Percentiles rank a stretch among this genome's conserved stretches.
phyloP scores from a whole-genome alignment of 1,140 invertebrate genomes.

The Piezodorus guildinii region DNA sequence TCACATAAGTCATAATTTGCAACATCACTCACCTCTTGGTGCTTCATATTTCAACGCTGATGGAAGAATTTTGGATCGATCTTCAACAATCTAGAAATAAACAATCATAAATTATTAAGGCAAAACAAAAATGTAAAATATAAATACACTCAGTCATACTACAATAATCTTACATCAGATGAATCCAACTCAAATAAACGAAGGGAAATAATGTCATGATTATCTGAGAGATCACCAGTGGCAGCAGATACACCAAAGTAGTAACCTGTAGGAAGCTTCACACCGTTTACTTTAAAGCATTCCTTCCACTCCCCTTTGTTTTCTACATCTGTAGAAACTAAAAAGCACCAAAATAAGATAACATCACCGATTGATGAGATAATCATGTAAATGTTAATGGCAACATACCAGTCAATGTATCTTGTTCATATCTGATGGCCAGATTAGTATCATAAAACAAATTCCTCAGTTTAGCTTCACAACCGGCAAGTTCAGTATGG shows the following conservation, averaged over 20 bases:
- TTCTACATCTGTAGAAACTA: slow-evolving; percentile 83
- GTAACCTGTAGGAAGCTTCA: slow-evolving; percentile 88
- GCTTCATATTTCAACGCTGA: slow-evolving; percentile 70
- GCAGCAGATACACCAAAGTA: slow-evolving; percentile 90
- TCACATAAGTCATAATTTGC: not conserved
- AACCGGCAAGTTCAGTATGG: slow-evolving; percentile 89
- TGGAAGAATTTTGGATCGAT: slow-evolving; percentile 62
- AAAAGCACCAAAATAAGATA: slow-evolving; percentile 17
- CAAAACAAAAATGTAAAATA: not conserved
- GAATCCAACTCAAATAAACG: slow-evolving; percentile 81
- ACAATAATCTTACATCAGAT: slow-evolving; percentile 41
- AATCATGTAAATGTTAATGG: not conserved
- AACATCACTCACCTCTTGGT: slow-evolving; percentile 47
- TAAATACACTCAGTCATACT: slow-evolving; percentile 2
- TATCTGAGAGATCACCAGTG: slow-evolving; percentile 93
- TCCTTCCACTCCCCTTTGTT: slow-evolving; percentile 88
- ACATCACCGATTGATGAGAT: not conserved
- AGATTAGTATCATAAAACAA: slow-evolving; percentile 82
- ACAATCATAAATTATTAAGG: slow-evolving; percentile 20
- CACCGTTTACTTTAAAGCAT: slow-evolving; percentile 81
- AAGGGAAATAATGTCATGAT: slow-evolving; percentile 88
- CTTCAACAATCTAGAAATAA: slow-evolving; percentile 48
- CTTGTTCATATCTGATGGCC: slow-evolving; percentile 81
- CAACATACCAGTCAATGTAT: slow-evolving; percentile 63
- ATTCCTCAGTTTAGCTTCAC: slow-evolving; percentile 89